Percentiles rank a stretch among this genome's conserved stretches.
Conservation (phyloP, 23 tunicate genomes). For the Halocynthia roretzi region DNA sequence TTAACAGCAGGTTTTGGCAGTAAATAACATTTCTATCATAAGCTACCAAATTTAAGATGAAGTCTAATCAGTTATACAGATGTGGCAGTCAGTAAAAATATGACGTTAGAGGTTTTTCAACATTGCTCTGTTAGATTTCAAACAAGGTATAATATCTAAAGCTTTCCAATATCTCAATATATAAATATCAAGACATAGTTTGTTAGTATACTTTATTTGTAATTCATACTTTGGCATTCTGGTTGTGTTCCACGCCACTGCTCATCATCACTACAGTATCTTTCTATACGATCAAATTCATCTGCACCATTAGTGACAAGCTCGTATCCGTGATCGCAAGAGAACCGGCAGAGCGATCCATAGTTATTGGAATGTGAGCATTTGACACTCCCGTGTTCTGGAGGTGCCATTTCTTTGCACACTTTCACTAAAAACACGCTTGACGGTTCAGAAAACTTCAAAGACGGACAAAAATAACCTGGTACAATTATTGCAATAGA, state of each 20-base stretch:
- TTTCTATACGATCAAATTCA: conserved; percentile 13
- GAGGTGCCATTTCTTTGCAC: not conserved
- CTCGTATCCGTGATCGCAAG: conserved; percentile 66
- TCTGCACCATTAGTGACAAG: conserved; percentile 10
- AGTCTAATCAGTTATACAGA: no score
- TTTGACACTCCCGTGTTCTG: not conserved
- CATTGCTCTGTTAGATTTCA: no score
- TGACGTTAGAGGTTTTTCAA: no score
- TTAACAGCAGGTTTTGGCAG: no score
- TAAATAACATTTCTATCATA: no score
- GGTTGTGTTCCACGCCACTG: conserved; percentile 39
- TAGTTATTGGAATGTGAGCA: conserved; percentile 59
- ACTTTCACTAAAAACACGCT: not conserved
- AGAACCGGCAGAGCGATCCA: conserved; percentile 57
- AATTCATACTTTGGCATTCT: conserved; percentile 43
- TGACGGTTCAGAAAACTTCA: no score
- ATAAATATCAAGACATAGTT: conserved; percentile 1
- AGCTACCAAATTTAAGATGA: no score
- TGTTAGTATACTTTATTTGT: conserved; percentile 17
- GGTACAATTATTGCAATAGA: no score
- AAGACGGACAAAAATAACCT: no score
- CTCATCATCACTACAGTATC: conserved; percentile 35
- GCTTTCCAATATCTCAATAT: not conserved
- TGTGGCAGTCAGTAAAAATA: no score
- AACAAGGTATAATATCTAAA: no score